A percentile compares a stretch with the other conserved stretches of the same genome.
Conservation (phyloP, 2,888 invertebrate species). For the Xestia rhomboidea region DNA sequence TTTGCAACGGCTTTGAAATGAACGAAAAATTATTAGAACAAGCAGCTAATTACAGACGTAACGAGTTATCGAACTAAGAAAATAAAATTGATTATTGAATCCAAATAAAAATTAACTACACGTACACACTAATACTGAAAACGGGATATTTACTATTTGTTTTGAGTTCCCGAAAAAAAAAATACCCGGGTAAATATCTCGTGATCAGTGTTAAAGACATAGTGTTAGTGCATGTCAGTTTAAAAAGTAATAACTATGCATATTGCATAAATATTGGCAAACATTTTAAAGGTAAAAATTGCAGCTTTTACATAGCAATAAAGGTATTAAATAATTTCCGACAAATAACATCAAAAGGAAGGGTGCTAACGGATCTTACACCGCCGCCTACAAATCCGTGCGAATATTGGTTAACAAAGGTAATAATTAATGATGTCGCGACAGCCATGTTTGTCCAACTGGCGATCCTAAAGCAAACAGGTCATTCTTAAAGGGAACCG, state of each 20-base stretch:
- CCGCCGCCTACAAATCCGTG: conserved; percentile 64
- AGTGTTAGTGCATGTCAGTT: too few species aligned
- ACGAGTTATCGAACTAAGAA: not conserved
- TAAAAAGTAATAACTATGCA: not conserved
- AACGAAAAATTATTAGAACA: not conserved
- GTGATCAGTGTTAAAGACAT: too few species aligned
- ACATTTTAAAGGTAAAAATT: not conserved
- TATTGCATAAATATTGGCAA: not conserved
- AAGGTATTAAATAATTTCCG: conserved; percentile 36
- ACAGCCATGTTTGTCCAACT: conserved; percentile 85
- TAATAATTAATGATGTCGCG: conserved; percentile 86
- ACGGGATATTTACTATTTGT: too few species aligned
- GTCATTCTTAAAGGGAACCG: conserved; percentile 80
- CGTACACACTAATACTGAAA: too few species aligned
- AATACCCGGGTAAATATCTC: too few species aligned
- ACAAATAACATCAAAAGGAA: conserved; percentile 59
- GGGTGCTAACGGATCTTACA: conserved; percentile 57
- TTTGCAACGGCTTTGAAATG: conserved; percentile 1
- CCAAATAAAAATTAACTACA: not conserved
- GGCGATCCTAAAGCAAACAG: conserved; percentile 83
- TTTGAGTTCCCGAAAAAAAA: too few species aligned
- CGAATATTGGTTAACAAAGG: conserved; percentile 76
- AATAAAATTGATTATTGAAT: not conserved
- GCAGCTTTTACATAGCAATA: not conserved
- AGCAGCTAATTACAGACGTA: not conserved